phyloP scores from a whole-genome alignment of 2,888 invertebrate genomes.

The Agonopterix subpropinquella region DNA sequence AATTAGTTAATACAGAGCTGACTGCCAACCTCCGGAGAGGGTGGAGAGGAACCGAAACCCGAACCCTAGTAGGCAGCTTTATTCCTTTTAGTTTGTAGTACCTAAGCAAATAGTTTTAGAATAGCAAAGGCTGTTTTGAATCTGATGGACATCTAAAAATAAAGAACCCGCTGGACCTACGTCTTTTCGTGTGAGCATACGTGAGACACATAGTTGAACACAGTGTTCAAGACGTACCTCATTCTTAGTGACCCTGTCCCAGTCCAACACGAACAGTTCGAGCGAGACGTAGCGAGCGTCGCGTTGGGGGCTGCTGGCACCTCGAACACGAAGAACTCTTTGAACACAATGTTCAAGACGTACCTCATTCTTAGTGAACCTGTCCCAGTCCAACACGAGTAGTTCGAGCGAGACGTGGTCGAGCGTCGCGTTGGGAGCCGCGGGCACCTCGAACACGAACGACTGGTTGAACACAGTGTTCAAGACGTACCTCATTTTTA shows the following conservation, averaged over 20 bases:
- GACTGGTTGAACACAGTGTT: conserved; percentile 99
- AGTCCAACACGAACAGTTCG: conserved; percentile 93
- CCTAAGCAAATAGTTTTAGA: too few relatives aligned
- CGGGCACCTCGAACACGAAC: conserved; percentile 97
- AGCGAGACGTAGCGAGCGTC: conserved; percentile 86
- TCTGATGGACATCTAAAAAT: too few relatives aligned
- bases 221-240: conserved; percentile 84
- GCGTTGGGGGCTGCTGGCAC: conserved; percentile 87
- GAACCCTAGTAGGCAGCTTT: too few relatives aligned
- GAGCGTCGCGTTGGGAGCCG: conserved; percentile 81
- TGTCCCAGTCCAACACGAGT: conserved; percentile 96
- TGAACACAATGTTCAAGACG: conserved; percentile 86
- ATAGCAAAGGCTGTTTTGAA: too few relatives aligned
- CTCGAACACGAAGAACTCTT: conserved; percentile 99
- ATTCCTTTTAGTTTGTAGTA: too few relatives aligned
- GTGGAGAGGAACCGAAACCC: too few relatives aligned
- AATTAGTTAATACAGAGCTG: too few relatives aligned
- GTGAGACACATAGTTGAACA: conserved; percentile 97
- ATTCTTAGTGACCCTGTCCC: conserved; percentile 99
- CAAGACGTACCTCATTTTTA: conserved; percentile 92
- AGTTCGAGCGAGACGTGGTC: conserved; percentile 92
- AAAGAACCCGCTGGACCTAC: too few relatives aligned
- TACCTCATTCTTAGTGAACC: conserved; percentile 98
- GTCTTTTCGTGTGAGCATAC: too few relatives aligned
- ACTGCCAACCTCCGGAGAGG: too few relatives aligned